A percentile compares a stretch with the other conserved stretches of the same genome.
These are phyloP conservation scores for Tiaroga cobitis DNA, from an alignment of 2,797 vertebrate species.

Conservation along the genomic window DNA sequence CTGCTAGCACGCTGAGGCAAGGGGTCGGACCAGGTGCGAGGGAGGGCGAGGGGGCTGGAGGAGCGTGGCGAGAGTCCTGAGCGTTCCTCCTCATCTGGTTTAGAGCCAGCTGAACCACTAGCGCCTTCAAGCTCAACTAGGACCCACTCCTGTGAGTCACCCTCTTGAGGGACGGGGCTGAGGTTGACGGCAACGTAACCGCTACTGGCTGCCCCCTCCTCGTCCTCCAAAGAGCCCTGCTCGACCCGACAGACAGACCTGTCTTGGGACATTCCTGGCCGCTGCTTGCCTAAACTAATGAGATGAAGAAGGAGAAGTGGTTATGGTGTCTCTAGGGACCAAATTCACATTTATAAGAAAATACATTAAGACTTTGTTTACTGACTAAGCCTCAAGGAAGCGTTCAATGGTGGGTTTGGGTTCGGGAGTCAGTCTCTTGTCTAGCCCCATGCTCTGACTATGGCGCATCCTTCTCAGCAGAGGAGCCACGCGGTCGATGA, in stretches of 20 bases:
- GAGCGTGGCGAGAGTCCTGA: slow-evolving; percentile 74
- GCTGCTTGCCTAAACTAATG: slow-evolving; percentile 76
- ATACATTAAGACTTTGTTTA: slow-evolving; percentile 42
- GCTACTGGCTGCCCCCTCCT: slow-evolving; percentile 86
- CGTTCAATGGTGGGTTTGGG: slow-evolving; percentile 95
- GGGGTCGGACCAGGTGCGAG: slow-evolving; percentile 74
- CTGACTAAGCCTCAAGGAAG: slow-evolving; percentile 94
- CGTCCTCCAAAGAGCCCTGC: slow-evolving; percentile 82
- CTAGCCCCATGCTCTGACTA: slow-evolving; percentile 95
- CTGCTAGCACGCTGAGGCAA: slow-evolving; percentile 73
- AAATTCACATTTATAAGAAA: background rate
- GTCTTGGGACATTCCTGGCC: slow-evolving; percentile 73
- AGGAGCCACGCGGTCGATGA: slow-evolving; percentile 87
- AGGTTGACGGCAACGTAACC: slow-evolving; percentile 93
- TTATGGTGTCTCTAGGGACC: slow-evolving; percentile 12
- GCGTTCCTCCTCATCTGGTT: slow-evolving; percentile 80
- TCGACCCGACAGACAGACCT: slow-evolving; percentile 83
- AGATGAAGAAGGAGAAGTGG: slow-evolving; percentile 51
- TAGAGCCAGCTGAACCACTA: slow-evolving; percentile 83
- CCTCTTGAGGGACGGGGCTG: slow-evolving; percentile 89
- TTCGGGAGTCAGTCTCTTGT: slow-evolving; percentile 90
- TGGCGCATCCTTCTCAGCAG: slow-evolving; percentile 91
- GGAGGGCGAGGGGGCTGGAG: slow-evolving; percentile 73
- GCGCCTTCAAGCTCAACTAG: slow-evolving; percentile 92
- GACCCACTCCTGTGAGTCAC: slow-evolving; percentile 96